Base-by-base conservation (phyloP, 1,140 invertebrate species). In the Yoshiicerus persimilis region DNA sequence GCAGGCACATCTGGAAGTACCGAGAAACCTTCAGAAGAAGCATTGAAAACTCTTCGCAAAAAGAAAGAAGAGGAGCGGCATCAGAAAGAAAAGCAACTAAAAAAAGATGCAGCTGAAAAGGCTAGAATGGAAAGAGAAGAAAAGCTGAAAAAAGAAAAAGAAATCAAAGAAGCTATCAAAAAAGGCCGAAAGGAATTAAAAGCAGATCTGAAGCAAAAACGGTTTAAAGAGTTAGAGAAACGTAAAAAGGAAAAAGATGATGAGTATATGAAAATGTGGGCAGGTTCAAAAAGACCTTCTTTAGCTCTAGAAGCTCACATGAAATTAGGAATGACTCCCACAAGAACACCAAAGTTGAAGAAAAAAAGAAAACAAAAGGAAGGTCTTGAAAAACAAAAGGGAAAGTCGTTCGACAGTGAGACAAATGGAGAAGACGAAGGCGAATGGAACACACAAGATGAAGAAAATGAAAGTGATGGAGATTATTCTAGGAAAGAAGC, bases 301-400 rank as follows among this genome's bases (percentile, higher is more conserved):
- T 41, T 87, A 23, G 39, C 87, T 20, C 39, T 87, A 34, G 77
- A 62, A 23, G 87, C 87, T 10, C 39, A 62, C 16, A 84, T 87
- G 77, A 47, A 84, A 56, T 30, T 47, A 8, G 41, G 83, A 30
- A 84, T 84, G 83, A 84, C 83, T 27, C 83, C 83, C 0, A 56
- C 39, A 8, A 47, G 20, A 11, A 34, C 39, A 5, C 83, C 83
- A 25, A 84, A 30, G 11, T 20, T 84, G 6, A 27, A 16, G 16
- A 84, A 84, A 23, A 47, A 41, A 47, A 23, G 30, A 16, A 8
- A 10, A 80, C 30, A 36, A 34, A 5, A 38, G 25, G 20, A 47
- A 84, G 9, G 6, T 27, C 27, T 36, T 25, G 25, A 10, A 2
- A 47, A 27, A 47, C 13, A 16, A 23, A 80, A 38, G 38, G 75